Conservation (phyloP, 2,797 vertebrate species). For the Sphenodon punctatus region DNA sequence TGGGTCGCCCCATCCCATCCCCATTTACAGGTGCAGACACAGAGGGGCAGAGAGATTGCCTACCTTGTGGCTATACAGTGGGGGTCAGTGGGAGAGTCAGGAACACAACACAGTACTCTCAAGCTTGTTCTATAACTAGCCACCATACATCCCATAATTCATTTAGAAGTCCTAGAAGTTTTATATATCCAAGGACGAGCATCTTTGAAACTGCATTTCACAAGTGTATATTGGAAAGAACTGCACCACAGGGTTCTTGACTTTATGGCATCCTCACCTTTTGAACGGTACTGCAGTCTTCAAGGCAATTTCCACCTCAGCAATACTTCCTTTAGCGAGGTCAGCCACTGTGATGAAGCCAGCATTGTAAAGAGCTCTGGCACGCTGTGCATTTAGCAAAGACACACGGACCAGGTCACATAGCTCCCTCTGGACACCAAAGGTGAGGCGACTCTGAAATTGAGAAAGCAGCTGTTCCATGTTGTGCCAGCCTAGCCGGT, state of each 20-base stretch:
- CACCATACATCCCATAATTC: background rate
- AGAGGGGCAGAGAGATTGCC: background rate
- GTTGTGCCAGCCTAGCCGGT: constrained; percentile 94
- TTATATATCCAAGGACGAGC: background rate
- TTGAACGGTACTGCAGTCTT: constrained; percentile 92
- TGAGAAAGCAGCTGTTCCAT: constrained; percentile 93
- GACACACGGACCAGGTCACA: constrained; percentile 93
- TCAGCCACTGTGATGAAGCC: constrained; percentile 91
- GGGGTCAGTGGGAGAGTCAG: background rate
- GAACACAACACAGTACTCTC: background rate
- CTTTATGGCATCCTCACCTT: constrained; percentile 79
- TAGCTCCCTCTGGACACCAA: constrained; percentile 93
- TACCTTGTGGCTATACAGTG: background rate
- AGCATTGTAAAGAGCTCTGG: constrained; percentile 85
- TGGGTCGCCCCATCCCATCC: too few species aligned
- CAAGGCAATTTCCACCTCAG: constrained; percentile 86
- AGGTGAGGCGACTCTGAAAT: constrained; percentile 96
- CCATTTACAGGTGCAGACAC: background rate
- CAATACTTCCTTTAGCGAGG: constrained; percentile 83
- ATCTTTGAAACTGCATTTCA: background rate
- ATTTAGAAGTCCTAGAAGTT: constrained; percentile 8
- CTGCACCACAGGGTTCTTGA: background rate
- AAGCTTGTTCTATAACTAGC: background rate
- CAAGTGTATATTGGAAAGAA: background rate
- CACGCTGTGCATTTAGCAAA: constrained; percentile 88